Base-by-base conservation (phyloP, 1,140 invertebrate species). In the Geopemphigus sp. region DNA sequence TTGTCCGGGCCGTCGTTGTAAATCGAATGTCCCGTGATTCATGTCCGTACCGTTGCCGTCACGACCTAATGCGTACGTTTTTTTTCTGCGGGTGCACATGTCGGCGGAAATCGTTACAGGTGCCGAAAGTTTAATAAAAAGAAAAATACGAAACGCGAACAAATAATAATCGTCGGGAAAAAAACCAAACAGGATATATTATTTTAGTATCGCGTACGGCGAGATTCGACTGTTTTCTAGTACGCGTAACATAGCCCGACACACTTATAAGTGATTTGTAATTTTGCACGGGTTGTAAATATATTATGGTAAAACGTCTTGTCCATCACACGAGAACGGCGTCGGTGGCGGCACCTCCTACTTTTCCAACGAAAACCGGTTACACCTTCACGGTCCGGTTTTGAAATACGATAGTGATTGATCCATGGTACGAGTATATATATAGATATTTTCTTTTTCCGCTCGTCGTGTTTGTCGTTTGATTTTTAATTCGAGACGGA, bases 401-500 rank as follows among this genome's bases (percentile, higher is more conserved):
- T 61, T 63, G 74, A 78, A 78, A 78, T 63, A 78, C 39, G 74
- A 78, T 78, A 78, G 74, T 78, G 74, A 78, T 78, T 78, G 74
- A 78, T 78, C 74, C 57, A 39, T 76, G 32, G 74, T 78, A 6
- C 22, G 24, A 17, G 19, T 56, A 0, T 22, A 6, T 19, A 63
- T 63, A 32, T 11, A 19, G 8, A 61, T 76, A 59, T 76, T 59
- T 59, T 45, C 19, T 47, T 61, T 17, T 78, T 61, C 32, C 19
- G 47, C 29, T 72, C 47, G 68, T 70, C 24, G 39, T n/a, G n/a
- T 68, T 68, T 72, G 47, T 72, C 68, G 68, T 72, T 72, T 53
- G 53, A 24, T 47, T 22, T 54, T 56, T 32, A 76, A 45, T 39
- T 47, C 74, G 19, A 61, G 73, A 76, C 73, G 73, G 73, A 78